These are phyloP conservation scores for Siphamia tubifer DNA, from an alignment of 2,113 vertebrate genomes.

Conservation along the genomic window DNA sequence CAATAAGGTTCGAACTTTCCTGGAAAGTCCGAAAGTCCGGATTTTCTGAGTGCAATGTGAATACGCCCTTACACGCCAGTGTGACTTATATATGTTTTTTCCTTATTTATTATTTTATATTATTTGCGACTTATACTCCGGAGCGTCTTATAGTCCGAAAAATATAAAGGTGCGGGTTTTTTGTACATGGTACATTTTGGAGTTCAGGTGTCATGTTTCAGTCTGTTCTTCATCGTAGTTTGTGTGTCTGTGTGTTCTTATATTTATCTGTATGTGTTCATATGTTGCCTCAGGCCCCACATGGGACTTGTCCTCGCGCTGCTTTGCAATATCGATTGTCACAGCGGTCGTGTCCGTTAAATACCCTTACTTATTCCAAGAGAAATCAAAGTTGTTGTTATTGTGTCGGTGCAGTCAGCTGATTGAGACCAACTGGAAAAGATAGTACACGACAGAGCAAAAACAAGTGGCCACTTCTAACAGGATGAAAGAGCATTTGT, in stretches of 20 bases:
- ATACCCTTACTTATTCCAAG: conserved; percentile 32
- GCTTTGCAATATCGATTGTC: conserved; percentile 65
- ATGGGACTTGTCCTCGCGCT: conserved; percentile 42
- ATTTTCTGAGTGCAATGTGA: too few species aligned
- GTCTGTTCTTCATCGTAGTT: neutral
- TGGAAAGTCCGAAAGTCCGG: too few species aligned
- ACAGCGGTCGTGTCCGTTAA: conserved; percentile 36
- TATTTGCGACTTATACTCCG: too few species aligned
- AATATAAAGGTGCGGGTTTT: too few species aligned
- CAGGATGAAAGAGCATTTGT: conserved; percentile 33
- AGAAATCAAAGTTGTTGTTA: neutral
- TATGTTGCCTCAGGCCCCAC: conserved; percentile 19
- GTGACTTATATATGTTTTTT: too few species aligned
- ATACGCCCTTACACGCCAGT: too few species aligned
- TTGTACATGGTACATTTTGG: too few species aligned
- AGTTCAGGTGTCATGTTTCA: neutral
- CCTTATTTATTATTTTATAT: too few species aligned
- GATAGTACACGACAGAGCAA: neutral
- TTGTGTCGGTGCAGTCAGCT: conserved; percentile 45
- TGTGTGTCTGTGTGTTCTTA: neutral
- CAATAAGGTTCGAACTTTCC: too few species aligned
- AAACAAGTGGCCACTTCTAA: conserved; percentile 10
- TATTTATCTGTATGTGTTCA: neutral
- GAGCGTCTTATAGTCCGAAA: too few species aligned
- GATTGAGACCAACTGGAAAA: conserved; percentile 21